These are phyloP conservation scores for Cacoxenus indagator DNA, from an alignment of 2,888 invertebrate genomes.

Conservation along the genomic window DNA sequence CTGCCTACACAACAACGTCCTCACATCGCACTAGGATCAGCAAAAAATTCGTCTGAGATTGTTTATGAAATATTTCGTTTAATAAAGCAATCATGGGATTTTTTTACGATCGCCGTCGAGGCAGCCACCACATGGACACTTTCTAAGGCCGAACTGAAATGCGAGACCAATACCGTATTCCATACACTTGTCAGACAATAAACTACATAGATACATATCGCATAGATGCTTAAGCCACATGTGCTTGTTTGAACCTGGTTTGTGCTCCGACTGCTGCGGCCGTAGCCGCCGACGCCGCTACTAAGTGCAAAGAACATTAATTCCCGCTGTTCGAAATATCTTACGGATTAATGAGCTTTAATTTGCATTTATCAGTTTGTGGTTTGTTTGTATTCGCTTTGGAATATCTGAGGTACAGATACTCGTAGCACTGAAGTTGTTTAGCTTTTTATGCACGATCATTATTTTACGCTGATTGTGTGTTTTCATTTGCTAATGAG, in stretches of 20 bases:
- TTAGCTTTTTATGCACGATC: conserved; percentile 18
- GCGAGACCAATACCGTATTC: conserved; percentile 38
- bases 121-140: conserved; percentile 7
- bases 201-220: conserved; percentile 16
- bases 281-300: conserved; percentile 4
- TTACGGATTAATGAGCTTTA: conserved; percentile 58
- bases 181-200: conserved; percentile 16
- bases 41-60: not conserved
- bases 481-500: conserved; percentile 30
- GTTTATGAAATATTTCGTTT: conserved; percentile 61
- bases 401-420: conserved; percentile 18
- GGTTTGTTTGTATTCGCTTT: conserved; percentile 19
- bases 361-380: conserved; percentile 56
- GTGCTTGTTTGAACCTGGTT: not conserved
- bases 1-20: not conserved
- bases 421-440: conserved; percentile 10
- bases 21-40: not conserved
- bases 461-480: conserved; percentile 24
- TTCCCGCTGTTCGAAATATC: conserved; percentile 55
- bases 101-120: conserved; percentile 47
- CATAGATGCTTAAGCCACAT: not conserved
- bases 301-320: conserved; percentile 59
- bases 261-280: not conserved
- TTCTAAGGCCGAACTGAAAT: conserved; percentile 30
- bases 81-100: conserved; percentile 61